These are phyloP conservation scores for Falco berigora DNA, from an alignment of 2,797 vertebrate genomes.

Conservation along the genomic window DNA sequence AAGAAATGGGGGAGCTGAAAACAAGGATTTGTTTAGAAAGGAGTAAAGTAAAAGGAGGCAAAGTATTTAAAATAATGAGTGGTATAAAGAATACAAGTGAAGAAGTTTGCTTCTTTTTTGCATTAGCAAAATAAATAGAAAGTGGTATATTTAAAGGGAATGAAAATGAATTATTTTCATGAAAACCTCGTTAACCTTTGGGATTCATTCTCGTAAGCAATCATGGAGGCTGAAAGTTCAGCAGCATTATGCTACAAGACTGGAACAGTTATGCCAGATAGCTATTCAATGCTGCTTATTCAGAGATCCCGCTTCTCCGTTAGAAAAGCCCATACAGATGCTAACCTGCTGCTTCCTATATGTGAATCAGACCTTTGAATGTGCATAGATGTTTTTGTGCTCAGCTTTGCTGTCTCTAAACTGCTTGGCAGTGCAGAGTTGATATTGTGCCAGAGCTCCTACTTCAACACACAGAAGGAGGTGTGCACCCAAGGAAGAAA, in stretches of 20 bases:
- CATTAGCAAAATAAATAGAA: not conserved
- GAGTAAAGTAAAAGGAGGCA: not conserved
- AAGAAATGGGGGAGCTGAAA: not conserved
- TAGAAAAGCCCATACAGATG: not conserved
- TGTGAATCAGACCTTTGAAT: not conserved
- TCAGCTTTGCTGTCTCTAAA: not conserved
- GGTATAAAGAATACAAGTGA: not conserved
- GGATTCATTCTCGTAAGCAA: not conserved
- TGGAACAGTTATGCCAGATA: not conserved
- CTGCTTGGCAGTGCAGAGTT: not conserved
- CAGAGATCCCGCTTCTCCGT: not conserved
- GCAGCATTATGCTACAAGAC: not conserved
- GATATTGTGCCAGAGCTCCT: not conserved
- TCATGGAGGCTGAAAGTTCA: not conserved
- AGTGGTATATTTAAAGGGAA: not conserved
- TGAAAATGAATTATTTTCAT: conserved; percentile 25
- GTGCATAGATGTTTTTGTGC: not conserved
- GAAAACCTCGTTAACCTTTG: conserved; percentile 7
- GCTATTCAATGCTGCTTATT: not conserved
- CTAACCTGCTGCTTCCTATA: not conserved
- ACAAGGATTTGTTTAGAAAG: not conserved
- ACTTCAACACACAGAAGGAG: not conserved
- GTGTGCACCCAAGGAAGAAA: not conserved
- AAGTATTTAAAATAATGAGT: not conserved
- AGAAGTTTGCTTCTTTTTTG: not conserved